Base-by-base conservation (phyloP, 2,113 vertebrate genomes). In the Xenus cinereus region DNA sequence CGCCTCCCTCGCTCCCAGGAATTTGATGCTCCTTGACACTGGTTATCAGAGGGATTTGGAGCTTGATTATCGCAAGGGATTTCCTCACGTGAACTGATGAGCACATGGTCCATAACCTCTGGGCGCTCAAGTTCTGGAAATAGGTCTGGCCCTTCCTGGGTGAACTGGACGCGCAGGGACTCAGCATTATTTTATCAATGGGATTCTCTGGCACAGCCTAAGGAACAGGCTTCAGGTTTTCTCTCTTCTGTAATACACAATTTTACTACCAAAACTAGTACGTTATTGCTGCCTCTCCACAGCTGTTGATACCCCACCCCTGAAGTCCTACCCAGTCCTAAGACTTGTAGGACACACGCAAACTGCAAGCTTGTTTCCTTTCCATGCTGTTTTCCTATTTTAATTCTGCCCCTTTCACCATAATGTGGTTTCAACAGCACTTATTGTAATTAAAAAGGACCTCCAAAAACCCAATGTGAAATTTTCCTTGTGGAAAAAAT, bases 331-430 rank as follows among this genome's bases (percentile, higher is more conserved):
- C 66, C 27, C 22, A 9, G 32, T 30, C 53, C 69, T 11, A 67
- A 28, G 37, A 45, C 14, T 7, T 60, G 17, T 28, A 33, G 1
- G 2, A 54, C 23, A 64, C 15, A 6, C 0, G 0, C 43, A 20
- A 3, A 50, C 48, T 24, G 48, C 23, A 24, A 50, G 48, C 5
- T 8, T 54, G 10, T 45, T 37, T 57, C 43, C 48, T 30, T n/a
- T 72, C 18, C 37, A 26, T 1, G 0, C 7, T 62, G 24, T 57
- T 76, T 60, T 80, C 33, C 30, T 68, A 10, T 37, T 73, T 76
- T 57, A 71, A 84, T 87, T 76, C 30, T 62, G 37, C 53, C 39
- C 51, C 28, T 84, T 90, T 46, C n/a, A 37, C 41, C 28, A 35
- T 7, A 4, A 57, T 28, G 27, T 54, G 56, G 14, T 35, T 80